A percentile compares a stretch with the other conserved stretches of the same genome.
Conservation (phyloP, 30 jellyfish, hydroid and myxozoan genomes). For the Cassiopea xamachana region DNA sequence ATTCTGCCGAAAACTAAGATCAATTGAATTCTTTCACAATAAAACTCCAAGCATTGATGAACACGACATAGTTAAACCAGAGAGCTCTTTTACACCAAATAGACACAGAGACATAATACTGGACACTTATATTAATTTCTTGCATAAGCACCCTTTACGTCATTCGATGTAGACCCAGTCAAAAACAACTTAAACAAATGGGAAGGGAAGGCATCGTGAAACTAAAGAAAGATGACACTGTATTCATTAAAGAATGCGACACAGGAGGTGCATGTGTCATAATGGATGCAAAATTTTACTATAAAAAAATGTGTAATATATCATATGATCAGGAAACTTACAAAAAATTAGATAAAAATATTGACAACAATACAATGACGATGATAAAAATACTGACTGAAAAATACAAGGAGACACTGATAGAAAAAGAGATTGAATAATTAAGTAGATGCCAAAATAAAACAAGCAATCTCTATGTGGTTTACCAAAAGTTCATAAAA, state of each 20-base stretch:
- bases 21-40: too few species aligned
- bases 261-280: slow-evolving; percentile 24
- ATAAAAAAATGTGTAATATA: background rate
- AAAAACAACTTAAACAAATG: too few species aligned
- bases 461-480: slow-evolving; percentile 39
- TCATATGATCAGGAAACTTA: slow-evolving; percentile 22
- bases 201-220: too few species aligned
- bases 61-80: too few species aligned
- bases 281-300: slow-evolving; percentile 22
- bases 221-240: background rate
- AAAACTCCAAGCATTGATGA: too few species aligned
- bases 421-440: slow-evolving; percentile 20
- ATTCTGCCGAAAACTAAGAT: too few species aligned
- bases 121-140: too few species aligned
- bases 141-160: too few species aligned
- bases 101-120: too few species aligned
- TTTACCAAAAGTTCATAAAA: slow-evolving; percentile 31
- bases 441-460: background rate
- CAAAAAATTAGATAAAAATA: slow-evolving; percentile 14
- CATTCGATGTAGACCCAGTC: too few species aligned
- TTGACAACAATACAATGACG: slow-evolving; percentile 10
- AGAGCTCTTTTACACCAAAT: too few species aligned
- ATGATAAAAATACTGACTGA: background rate
- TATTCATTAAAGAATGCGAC: background rate
- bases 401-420: slow-evolving; percentile 3